A percentile compares a stretch with the other conserved stretches of the same genome.
phyloP scores from a whole-genome alignment of 2,113 vertebrate genomes.

The Microtus pennsylvanicus region DNA sequence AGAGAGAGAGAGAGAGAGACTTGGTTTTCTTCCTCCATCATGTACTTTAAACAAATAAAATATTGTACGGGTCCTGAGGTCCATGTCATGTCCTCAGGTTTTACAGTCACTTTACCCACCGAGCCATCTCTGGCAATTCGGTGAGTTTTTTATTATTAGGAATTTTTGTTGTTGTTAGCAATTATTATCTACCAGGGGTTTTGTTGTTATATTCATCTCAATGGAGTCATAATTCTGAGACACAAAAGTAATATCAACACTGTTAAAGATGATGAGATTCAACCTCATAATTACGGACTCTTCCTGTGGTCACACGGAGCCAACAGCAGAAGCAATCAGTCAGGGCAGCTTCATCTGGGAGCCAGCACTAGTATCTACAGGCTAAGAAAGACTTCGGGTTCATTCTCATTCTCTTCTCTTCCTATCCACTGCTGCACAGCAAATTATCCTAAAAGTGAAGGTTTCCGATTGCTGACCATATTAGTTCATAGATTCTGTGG shows the following conservation, averaged over 20 bases:
- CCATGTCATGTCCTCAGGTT: no score
- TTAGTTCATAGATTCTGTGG: background rate
- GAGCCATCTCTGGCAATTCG: background rate
- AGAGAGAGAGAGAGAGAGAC: background rate
- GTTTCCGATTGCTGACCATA: background rate
- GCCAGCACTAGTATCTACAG: fast-evolving
- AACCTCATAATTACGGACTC: background rate
- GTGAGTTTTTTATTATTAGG: background rate
- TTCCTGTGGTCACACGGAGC: background rate
- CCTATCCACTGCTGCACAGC: background rate
- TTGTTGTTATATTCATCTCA: conserved; percentile 37
- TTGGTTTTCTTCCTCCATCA: background rate
- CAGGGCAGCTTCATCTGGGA: background rate
- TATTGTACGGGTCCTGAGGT: no score
- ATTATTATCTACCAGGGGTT: background rate
- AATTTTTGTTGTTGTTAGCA: conserved; percentile 25
- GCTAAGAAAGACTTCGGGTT: background rate
- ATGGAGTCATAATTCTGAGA: background rate
- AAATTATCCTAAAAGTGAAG: background rate
- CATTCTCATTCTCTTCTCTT: background rate
- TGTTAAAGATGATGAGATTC: conserved; percentile 22
- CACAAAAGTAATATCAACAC: background rate
- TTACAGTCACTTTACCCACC: background rate
- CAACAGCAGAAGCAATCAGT: background rate
- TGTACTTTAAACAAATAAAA: no score